phyloP scores from a whole-genome alignment of 2,888 invertebrate genomes.

The Eristalinus aeneus region DNA sequence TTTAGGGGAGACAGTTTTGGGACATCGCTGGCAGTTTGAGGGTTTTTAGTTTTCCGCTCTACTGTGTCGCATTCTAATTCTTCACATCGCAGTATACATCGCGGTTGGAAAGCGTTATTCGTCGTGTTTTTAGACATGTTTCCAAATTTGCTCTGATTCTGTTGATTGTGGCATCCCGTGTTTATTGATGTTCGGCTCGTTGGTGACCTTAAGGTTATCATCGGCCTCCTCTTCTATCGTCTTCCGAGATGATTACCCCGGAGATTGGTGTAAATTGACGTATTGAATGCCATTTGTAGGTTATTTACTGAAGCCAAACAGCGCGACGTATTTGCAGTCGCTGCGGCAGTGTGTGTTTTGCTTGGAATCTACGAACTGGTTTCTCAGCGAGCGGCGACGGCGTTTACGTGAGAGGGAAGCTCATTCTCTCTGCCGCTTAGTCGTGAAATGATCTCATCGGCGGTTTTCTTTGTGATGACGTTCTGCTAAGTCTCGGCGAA shows the following conservation, averaged over 20 bases:
- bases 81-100: not conserved
- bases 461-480: slow-evolving; percentile 14
- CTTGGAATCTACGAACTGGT: not conserved
- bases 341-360: not conserved
- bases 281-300: slow-evolving; percentile 24
- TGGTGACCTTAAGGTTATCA: not conserved
- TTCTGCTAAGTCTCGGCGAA: not conserved
- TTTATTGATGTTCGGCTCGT: not conserved
- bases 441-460: slow-evolving; percentile 44
- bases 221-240: not conserved
- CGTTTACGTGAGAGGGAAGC: not conserved
- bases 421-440: not conserved
- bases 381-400: not conserved
- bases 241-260: not conserved
- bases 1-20: slow-evolving; percentile 67
- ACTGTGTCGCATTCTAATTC: slow-evolving; percentile 17
- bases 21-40: slow-evolving; percentile 41
- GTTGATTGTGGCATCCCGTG: not conserved
- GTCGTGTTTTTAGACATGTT: not conserved
- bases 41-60: not conserved
- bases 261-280: not conserved
- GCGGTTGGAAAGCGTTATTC: not conserved
- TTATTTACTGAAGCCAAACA: not conserved
- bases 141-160: not conserved
- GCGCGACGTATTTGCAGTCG: not conserved